phyloP scores from a whole-genome alignment of 2,113 vertebrate species.

The Cairina moschata region DNA sequence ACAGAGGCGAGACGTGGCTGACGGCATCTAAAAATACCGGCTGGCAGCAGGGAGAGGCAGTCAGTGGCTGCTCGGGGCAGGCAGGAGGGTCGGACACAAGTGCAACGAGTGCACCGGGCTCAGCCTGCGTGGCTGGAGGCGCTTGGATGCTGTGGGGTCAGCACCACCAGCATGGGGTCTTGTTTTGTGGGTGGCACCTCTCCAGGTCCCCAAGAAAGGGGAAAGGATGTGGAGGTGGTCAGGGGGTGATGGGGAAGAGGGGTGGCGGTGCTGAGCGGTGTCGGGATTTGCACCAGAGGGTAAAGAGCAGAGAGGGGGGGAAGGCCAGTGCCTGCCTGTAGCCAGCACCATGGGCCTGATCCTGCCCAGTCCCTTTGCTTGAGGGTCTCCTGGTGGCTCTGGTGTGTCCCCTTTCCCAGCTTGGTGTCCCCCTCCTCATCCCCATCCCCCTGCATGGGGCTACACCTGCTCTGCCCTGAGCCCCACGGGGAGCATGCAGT shows the following conservation, averaged over 20 bases:
- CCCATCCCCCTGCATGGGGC: rapidly evolving
- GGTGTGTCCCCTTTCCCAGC: not conserved
- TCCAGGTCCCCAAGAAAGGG: rapidly evolving
- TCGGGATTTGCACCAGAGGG: rapidly evolving
- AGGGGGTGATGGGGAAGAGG: not conserved
- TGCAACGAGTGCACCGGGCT: not conserved
- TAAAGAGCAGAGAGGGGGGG: not conserved
- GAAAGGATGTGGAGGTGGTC: not conserved
- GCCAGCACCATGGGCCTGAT: not conserved
- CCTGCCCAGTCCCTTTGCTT: not conserved
- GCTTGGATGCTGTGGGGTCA: rapidly evolving
- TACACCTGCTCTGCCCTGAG: not conserved
- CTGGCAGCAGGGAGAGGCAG: not conserved
- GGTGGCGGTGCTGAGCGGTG: not conserved
- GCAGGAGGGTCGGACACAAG: not conserved
- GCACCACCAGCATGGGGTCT: not conserved
- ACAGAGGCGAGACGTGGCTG: not conserved
- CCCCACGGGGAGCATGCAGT: rapidly evolving
- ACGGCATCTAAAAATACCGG: not conserved
- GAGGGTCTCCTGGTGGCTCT: not conserved
- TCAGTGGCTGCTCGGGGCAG: rapidly evolving
- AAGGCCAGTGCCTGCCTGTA: not conserved
- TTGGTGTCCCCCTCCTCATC: not conserved
- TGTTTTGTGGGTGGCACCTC: not conserved
- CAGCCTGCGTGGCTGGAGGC: not conserved